Percentiles rank a stretch among this genome's conserved stretches.
These are phyloP conservation scores for Cylloceria caligata DNA, from an alignment of 2,888 invertebrate species.

Conservation along the genomic window DNA sequence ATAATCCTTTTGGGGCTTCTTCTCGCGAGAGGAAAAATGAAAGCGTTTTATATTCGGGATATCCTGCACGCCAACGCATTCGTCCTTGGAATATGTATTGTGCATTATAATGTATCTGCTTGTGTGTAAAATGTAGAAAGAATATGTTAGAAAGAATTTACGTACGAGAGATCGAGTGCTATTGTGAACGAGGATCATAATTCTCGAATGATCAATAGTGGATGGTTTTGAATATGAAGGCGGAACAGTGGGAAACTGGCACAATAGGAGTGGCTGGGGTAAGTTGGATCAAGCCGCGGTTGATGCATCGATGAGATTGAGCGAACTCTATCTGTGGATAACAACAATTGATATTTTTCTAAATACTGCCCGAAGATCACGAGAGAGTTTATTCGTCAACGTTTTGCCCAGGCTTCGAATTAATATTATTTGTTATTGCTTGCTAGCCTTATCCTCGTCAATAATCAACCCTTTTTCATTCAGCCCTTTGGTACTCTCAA, in stretches of 20 bases:
- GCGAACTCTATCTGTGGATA: too few relatives aligned
- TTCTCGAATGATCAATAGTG: not conserved
- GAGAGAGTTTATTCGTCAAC: too few relatives aligned
- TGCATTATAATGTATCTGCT: slow-evolving; percentile 23
- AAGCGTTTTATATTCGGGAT: slow-evolving; percentile 40
- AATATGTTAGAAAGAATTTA: slow-evolving; percentile 33
- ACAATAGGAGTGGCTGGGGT: slow-evolving; percentile 7
- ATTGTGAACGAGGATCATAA: slow-evolving; percentile 47
- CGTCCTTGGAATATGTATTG: slow-evolving; percentile 63
- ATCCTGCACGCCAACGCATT: slow-evolving; percentile 65
- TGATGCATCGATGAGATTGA: not conserved
- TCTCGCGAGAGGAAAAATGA: not conserved
- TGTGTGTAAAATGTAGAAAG: not conserved
- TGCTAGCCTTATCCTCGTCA: too few relatives aligned
- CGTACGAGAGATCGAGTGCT: slow-evolving; percentile 37
- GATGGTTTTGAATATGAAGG: slow-evolving; percentile 7
- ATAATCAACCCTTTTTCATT: too few relatives aligned
- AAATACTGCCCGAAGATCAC: too few relatives aligned
- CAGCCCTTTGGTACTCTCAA: too few relatives aligned
- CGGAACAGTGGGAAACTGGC: slow-evolving; percentile 39
- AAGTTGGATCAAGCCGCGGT: not conserved
- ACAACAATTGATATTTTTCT: too few relatives aligned
- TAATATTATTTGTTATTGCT: too few relatives aligned
- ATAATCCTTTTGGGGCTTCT: slow-evolving; percentile 42
- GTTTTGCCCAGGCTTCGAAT: too few relatives aligned